Evolutionary conservation across 2,113 vertebrate genomes (phyloP), one percentile per base, ranked within the genome.

Genomic region (Myiopsitta monachus): DNA sequence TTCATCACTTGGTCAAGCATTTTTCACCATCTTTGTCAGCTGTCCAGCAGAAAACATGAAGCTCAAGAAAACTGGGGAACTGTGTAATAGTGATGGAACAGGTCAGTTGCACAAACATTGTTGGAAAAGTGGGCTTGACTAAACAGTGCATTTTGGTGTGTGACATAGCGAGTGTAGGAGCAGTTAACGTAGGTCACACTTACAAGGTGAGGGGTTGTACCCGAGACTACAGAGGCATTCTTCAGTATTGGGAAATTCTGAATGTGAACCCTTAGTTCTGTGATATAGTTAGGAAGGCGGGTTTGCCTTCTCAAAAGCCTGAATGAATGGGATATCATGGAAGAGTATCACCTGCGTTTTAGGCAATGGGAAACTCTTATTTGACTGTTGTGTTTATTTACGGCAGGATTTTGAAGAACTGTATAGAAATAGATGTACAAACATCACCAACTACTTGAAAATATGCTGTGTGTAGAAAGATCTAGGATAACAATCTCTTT

Each of bases 101-200:
- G 43, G 5, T 74, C 55, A 74, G 38, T 24, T 18, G 23, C 19
- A 17, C 0, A 0, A 57, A 19, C 4, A 7, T 47, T 1, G 3
- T 4, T 83, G 46, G 11, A 51, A 87, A 72, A 23, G 10, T 54
- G 36, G 44, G 12, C 11, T 77, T 77, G 15, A 23, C 41, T 67
- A 52, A 83, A 59, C 12, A 36, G 10, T 66, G 22, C 9, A 26
- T 88, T 80, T 88, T 77, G 41, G 26, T 46, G 27, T 26, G 10
- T 41, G 69, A 62, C 23, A 4, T 2, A 36, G n/a, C 23, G 1
- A 78, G 1, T 23, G 27, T 59, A 18, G 52, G 44, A 77, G 11
- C 14, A 86, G 17, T 59, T 26, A 67, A 30, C 21, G 6, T 9
- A 55, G 7, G 18, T 93, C 69, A 61, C 33, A 44, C 7, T 86